Conservation (phyloP, 2,113 vertebrate genomes). For the Neodon shergylaensis region DNA sequence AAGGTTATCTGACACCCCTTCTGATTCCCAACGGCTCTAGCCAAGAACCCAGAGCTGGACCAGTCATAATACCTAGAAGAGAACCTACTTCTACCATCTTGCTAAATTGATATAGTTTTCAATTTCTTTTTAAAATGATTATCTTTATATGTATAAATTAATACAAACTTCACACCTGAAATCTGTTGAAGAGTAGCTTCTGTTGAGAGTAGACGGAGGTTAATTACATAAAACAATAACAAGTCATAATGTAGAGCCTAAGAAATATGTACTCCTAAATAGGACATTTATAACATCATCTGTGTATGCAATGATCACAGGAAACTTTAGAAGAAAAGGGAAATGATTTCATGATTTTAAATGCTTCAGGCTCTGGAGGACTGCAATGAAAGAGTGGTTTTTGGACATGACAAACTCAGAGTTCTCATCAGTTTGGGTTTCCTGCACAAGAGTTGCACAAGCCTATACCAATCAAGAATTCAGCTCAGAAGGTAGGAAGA, state of each 20-base stretch:
- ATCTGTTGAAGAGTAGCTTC: neutral
- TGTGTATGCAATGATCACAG: neutral
- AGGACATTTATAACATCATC: neutral
- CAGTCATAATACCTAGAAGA: too few species aligned
- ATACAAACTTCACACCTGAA: neutral
- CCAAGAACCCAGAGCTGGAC: too few species aligned
- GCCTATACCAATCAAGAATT: neutral
- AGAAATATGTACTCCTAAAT: neutral
- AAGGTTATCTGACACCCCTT: too few species aligned
- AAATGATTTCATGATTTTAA: neutral
- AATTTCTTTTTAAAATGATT: neutral
- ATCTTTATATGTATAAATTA: neutral
- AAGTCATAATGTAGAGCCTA: neutral
- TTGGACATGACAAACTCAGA: neutral
- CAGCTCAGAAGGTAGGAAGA: neutral
- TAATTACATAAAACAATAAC: neutral
- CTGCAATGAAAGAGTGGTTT: neutral
- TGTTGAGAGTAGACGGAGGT: neutral
- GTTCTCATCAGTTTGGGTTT: too few species aligned
- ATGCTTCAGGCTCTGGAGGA: neutral
- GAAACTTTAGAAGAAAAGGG: neutral
- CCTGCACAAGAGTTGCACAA: neutral
- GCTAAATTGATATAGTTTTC: neutral
- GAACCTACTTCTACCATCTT: too few species aligned
- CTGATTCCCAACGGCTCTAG: too few species aligned